A percentile compares a stretch with the other conserved stretches of the same genome.
Conservation (phyloP, 2,113 vertebrate species). For the Malurus cyaneus region DNA sequence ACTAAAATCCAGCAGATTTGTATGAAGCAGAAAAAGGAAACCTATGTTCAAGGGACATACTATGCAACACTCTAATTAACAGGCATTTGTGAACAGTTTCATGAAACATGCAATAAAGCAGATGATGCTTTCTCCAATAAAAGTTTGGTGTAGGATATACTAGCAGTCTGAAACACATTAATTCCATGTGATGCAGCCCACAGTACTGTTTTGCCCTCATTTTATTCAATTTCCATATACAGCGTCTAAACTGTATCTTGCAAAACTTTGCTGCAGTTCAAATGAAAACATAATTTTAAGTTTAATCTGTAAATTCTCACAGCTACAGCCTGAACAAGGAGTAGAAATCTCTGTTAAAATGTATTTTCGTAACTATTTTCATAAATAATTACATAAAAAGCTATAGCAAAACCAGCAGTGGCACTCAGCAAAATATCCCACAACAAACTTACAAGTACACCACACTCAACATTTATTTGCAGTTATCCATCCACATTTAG, state of each 20-base stretch:
- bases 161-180: slow-evolving; percentile 35
- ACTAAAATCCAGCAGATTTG: slow-evolving; percentile 94
- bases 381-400: background rate
- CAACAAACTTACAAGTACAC: slow-evolving; percentile 91
- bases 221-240: background rate
- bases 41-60: slow-evolving; percentile 97
- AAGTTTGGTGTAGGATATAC: slow-evolving; percentile 94
- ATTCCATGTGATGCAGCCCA: background rate
- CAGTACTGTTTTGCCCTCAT: background rate
- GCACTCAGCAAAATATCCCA: slow-evolving; percentile 82
- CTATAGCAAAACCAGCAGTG: background rate
- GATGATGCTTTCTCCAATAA: slow-evolving; percentile 89
- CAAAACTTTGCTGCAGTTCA: background rate
- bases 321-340: background rate
- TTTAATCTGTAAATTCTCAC: background rate
- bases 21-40: slow-evolving; percentile 96
- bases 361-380: background rate
- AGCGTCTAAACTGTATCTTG: background rate
- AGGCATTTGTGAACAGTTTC: slow-evolving; percentile 98
- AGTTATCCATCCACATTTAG: slow-evolving; percentile 74
- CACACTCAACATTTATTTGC: slow-evolving; percentile 96
- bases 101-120: slow-evolving; percentile 99
- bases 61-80: slow-evolving; percentile 99
- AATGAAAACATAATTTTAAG: background rate
- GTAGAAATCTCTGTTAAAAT: background rate